These are phyloP conservation scores for Dasysyrphus tricinctus DNA, from an alignment of 2,888 invertebrate species.

Conservation along the genomic window DNA sequence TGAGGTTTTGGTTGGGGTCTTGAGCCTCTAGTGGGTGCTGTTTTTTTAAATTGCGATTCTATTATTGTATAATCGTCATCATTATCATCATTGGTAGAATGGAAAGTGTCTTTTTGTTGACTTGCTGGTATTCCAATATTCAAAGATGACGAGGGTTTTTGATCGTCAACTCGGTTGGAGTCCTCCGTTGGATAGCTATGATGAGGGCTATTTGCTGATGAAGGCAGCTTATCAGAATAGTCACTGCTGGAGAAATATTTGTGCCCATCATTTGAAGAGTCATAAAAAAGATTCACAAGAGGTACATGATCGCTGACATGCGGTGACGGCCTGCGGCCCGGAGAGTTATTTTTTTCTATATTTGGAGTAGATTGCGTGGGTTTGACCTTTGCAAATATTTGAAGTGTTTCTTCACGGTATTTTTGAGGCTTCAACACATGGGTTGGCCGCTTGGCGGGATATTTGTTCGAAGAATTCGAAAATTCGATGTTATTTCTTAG, in stretches of 20 bases:
- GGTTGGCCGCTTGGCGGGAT: neutral
- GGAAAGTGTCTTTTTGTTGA: neutral
- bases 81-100: neutral
- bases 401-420: conserved; percentile 11
- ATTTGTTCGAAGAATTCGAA: neutral
- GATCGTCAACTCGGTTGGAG: conserved; percentile 44
- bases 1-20: neutral
- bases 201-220: neutral
- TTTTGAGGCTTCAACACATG: neutral
- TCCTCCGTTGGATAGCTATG: conserved; percentile 18
- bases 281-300: conserved; percentile 42
- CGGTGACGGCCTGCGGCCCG: neutral
- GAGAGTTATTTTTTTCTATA: neutral
- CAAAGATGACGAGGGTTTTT: conserved; percentile 55
- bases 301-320: neutral
- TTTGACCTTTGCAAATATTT: conserved; percentile 29
- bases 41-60: neutral
- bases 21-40: neutral
- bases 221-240: conserved; percentile 19
- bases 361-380: neutral
- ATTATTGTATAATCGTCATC: neutral
- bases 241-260: conserved; percentile 28
- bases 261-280: conserved; percentile 74
- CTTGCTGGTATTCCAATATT: conserved; percentile 29
- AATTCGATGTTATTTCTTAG: neutral